Percentiles rank a stretch among this genome's conserved stretches.
Evolutionary conservation across 2,113 vertebrate species (phyloP).

Genomic region (Ptychochromis oligacanthus): DNA sequence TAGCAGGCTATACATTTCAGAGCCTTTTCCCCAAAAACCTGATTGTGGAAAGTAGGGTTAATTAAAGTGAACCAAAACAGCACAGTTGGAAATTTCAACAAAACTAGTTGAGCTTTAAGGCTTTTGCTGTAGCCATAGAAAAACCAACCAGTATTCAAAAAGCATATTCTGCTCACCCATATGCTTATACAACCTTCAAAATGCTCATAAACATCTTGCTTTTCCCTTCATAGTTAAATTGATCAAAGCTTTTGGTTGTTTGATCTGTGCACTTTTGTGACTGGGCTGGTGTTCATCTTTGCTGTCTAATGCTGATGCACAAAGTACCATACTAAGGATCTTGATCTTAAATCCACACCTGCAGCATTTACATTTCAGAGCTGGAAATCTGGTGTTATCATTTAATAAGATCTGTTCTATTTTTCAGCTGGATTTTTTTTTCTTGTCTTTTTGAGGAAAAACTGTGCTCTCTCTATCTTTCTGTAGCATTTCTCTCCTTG

Average conservation of each 20-base stretch:
- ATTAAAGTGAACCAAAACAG: background rate
- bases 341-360: conserved; percentile 4
- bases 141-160: conserved; percentile 3
- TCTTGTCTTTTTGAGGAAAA: background rate
- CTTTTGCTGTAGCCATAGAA: background rate
- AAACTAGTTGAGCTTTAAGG: background rate
- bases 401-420: conserved; percentile 34
- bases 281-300: background rate
- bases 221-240: background rate
- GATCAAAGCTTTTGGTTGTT: conserved; percentile 34
- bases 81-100: background rate
- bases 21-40: background rate
- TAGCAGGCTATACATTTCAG: background rate
- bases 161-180: background rate
- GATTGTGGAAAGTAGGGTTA: background rate
- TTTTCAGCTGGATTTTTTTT: conserved; percentile 1
- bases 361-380: conserved; percentile 17
- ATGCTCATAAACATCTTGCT: background rate
- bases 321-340: background rate
- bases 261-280: conserved; percentile 8
- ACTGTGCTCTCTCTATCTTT: conserved; percentile 3
- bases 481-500: conserved; percentile 28
- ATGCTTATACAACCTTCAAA: background rate
- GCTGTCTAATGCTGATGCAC: background rate
- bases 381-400: conserved; percentile 1